A percentile compares a stretch with the other conserved stretches of the same genome.
Conservation (phyloP, 2,797 vertebrate genomes). For the Merluccius polli region DNA sequence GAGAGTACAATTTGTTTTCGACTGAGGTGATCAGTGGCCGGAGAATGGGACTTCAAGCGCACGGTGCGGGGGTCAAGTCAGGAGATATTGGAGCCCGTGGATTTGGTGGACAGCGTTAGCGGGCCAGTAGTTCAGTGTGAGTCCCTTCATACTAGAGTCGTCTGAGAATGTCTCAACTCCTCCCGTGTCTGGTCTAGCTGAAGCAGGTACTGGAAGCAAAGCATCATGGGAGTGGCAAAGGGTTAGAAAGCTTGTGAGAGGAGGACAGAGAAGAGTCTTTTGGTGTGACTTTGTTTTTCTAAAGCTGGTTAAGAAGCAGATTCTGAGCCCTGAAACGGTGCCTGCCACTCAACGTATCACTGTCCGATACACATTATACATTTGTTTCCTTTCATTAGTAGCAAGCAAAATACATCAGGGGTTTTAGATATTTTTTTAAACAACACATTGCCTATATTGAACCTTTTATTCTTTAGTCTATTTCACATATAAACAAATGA, state of each 20-base stretch:
- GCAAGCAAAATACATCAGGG: background rate
- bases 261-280: background rate
- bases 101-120: constrained; percentile 39
- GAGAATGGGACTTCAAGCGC: constrained; percentile 23
- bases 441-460: too few relatives aligned
- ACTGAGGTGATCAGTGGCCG: background rate
- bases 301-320: constrained; percentile 2
- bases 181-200: constrained; percentile 81
- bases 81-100: constrained; percentile 26
- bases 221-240: constrained; percentile 41
- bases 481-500: background rate
- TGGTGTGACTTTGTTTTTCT: background rate
- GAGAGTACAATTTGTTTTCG: background rate
- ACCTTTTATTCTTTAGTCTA: background rate
- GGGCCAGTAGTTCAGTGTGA: constrained; percentile 6
- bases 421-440: too few relatives aligned
- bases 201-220: constrained; percentile 84
- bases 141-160: constrained; percentile 56
- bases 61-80: constrained; percentile 22
- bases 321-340: background rate
- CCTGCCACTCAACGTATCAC: background rate
- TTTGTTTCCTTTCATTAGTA: background rate
- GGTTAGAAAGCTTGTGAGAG: constrained; percentile 41
- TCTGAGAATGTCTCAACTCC: constrained; percentile 69
- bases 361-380: background rate